Base-by-base conservation (phyloP, 1,140 invertebrate genomes). In the Steinernema khuongi region DNA sequence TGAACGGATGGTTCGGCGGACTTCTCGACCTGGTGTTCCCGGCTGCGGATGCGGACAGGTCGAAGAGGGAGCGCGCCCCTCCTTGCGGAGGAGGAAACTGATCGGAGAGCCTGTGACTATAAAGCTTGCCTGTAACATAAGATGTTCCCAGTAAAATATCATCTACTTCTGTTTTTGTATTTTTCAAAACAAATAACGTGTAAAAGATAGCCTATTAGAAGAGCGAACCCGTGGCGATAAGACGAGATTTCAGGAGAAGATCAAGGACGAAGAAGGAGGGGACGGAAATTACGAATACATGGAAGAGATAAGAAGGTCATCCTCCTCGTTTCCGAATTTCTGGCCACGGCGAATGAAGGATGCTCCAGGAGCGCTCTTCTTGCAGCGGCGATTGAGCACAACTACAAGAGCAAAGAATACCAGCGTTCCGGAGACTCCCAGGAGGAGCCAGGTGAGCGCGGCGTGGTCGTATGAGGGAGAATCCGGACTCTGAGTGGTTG, bases 221-320 rank as follows among this genome's bases (percentile, higher is more conserved):
- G 36, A 41, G 7, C 36, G 36, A 41, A n/a, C 36, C 36, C 36
- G 36, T 41, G 36, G 36, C 36, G n/a, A 41, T 41, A 11, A 41
- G 36, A 41, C 7, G 7, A 41, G n/a, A 41, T n/a, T n/a, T n/a
- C n/a, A n/a, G n/a, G n/a, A n/a, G n/a, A n/a, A n/a, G n/a, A n/a
- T n/a, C n/a, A n/a, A n/a, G n/a, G n/a, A n/a, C n/a, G n/a, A n/a
- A n/a, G n/a, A n/a, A n/a, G n/a, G n/a, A n/a, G n/a, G n/a, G n/a
- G n/a, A n/a, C n/a, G n/a, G 14, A 60, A 26, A 14, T 60, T 73
- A 76, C 41, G 75, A 76, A 69, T 77, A 77, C 76, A 77, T 77
- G 2, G 76, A 77, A 68, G 73, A 76, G 73, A 77, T 76, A 1
- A 77, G 43, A 68, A 77, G 68, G 66, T 77, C 76, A 28, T 77